Evolutionary conservation across 1,140 invertebrate genomes (phyloP).

Genomic region (Macrobrachium rosenbergii): DNA sequence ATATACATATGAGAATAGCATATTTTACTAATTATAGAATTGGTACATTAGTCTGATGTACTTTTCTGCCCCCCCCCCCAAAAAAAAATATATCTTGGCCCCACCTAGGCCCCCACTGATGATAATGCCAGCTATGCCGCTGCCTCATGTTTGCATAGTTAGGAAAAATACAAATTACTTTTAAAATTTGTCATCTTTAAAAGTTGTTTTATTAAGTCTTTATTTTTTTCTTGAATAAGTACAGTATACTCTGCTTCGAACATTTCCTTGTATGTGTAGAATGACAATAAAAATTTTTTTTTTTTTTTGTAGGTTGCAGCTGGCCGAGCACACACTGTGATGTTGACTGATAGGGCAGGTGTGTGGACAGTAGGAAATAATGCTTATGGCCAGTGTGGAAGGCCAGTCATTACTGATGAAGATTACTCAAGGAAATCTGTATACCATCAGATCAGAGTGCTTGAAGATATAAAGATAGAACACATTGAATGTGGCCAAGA

Average conservation of each 20-base stretch:
- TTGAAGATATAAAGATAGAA: constrained; percentile 73
- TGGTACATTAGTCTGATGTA: no score
- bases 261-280: not conserved
- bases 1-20: no score
- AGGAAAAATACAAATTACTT: no score
- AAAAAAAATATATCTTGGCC: no score
- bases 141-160: no score
- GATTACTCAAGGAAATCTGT: constrained; percentile 76
- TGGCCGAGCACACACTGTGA: constrained; percentile 88
- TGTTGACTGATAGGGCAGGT: constrained; percentile 81
- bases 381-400: constrained; percentile 93
- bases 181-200: no score
- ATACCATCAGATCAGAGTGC: constrained; percentile 48
- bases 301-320: constrained; percentile 80
- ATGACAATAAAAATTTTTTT: not conserved
- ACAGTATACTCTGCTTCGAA: not conserved
- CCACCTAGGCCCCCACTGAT: no score
- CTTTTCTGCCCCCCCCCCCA: no score
- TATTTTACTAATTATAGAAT: no score
- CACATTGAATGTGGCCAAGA: constrained; percentile 85
- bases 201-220: no score
- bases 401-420: constrained; percentile 84
- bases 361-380: constrained; percentile 93
- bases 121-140: no score
- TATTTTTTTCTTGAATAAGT: no score